Evolutionary conservation across 2,113 vertebrate species (phyloP).

Genomic region (Pyxicephalus adspersus): DNA sequence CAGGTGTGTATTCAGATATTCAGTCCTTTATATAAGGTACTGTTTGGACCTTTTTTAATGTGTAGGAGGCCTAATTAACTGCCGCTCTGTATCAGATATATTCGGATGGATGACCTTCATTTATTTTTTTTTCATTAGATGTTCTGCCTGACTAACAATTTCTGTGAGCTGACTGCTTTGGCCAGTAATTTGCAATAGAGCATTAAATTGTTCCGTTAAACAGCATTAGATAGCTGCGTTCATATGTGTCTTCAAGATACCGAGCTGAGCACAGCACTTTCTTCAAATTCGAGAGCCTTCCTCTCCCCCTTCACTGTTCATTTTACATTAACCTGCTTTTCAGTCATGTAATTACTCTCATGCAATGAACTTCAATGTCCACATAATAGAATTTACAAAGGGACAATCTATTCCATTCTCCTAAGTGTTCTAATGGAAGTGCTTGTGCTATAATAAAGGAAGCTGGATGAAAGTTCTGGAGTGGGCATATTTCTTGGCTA

Average conservation of each 20-base stretch:
- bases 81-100: background rate
- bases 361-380: background rate
- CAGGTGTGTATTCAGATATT: no score
- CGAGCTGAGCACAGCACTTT: constrained; percentile 1
- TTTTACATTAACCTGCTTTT: constrained; percentile 10
- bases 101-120: constrained; percentile 41
- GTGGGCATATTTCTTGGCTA: background rate
- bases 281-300: background rate
- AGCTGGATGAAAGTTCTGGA: background rate
- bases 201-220: constrained; percentile 34
- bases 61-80: constrained; percentile 5
- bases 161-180: constrained; percentile 42
- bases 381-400: background rate
- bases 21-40: no score
- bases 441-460: background rate
- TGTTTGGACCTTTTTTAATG: background rate
- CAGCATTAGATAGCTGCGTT: constrained; percentile 6
- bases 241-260: constrained; percentile 5
- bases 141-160: constrained; percentile 34
- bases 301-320: background rate
- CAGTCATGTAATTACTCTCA: constrained; percentile 19
- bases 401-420: constrained; percentile 2
- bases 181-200: constrained; percentile 8
- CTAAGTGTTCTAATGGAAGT: no score
- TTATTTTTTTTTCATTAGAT: constrained; percentile 43